A percentile compares a stretch with the other conserved stretches of the same genome.
These are phyloP conservation scores for Phallusia fumigata DNA, from an alignment of 23 tunicate species.

Conservation along the genomic window DNA sequence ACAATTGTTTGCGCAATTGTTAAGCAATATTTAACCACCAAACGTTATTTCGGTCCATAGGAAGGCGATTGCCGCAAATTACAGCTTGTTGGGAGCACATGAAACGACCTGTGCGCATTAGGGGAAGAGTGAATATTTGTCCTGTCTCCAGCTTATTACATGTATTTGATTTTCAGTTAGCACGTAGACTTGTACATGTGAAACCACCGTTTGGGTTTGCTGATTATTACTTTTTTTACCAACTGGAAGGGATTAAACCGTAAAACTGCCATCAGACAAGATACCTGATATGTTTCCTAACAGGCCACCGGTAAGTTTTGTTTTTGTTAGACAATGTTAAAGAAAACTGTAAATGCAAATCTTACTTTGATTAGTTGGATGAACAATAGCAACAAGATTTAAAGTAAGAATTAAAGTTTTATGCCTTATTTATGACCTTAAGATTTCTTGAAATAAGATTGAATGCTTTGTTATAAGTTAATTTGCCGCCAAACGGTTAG, in stretches of 20 bases:
- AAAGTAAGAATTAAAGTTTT: too few species aligned
- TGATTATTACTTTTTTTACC: background rate
- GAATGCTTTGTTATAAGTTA: background rate
- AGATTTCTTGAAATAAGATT: too few species aligned
- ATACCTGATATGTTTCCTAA: constrained; percentile 16
- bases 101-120: background rate
- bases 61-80: constrained; percentile 11
- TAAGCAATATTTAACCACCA: constrained; percentile 2
- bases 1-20: constrained; percentile 1
- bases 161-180: background rate
- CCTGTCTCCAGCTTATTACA: background rate
- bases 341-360: too few species aligned
- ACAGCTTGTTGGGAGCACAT: background rate
- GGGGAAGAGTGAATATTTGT: background rate
- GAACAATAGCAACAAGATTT: too few species aligned
- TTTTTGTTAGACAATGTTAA: too few species aligned
- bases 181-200: background rate
- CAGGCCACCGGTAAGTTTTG: constrained; percentile 23
- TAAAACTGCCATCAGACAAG: background rate
- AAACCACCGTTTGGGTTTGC: background rate
- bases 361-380: too few species aligned
- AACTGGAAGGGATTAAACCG: background rate
- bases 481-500: constrained; percentile 4
- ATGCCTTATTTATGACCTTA: too few species aligned
- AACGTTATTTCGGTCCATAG: background rate